Evolutionary conservation across 2,797 vertebrate genomes (phyloP).

Genomic region (Mormyrus proboscirostris): DNA sequence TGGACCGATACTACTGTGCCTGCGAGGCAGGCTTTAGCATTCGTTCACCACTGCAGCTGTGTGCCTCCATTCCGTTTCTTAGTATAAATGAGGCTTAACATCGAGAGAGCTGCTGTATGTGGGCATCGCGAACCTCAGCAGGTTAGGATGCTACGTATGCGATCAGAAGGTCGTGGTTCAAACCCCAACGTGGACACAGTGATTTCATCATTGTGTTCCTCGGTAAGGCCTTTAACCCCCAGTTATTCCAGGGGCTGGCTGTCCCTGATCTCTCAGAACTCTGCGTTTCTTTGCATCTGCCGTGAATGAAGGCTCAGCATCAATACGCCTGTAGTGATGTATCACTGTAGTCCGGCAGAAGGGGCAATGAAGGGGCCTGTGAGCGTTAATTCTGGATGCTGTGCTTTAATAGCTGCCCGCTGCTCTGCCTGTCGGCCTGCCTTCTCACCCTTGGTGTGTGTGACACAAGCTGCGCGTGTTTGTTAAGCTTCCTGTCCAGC

Average conservation of each 20-base stretch:
- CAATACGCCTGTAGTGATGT: neutral
- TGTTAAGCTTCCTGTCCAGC: neutral
- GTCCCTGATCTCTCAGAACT: neutral
- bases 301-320: neutral
- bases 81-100: neutral
- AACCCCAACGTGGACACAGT: neutral
- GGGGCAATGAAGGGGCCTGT: neutral
- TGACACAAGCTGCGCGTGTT: neutral
- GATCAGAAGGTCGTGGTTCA: neutral
- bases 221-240: neutral
- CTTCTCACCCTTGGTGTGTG: neutral
- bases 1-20: neutral
- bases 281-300: neutral
- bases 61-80: neutral
- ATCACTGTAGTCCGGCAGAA: neutral
- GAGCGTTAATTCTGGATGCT: neutral
- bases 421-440: neutral
- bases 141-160: neutral
- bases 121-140: neutral
- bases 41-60: neutral
- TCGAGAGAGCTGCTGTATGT: neutral
- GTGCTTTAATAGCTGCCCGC: neutral
- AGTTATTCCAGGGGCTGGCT: neutral
- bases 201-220: neutral
- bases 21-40: neutral